A percentile compares a stretch with the other conserved stretches of the same genome.
phyloP scores from a whole-genome alignment of 2,888 invertebrate species.

The Boloria selene region DNA sequence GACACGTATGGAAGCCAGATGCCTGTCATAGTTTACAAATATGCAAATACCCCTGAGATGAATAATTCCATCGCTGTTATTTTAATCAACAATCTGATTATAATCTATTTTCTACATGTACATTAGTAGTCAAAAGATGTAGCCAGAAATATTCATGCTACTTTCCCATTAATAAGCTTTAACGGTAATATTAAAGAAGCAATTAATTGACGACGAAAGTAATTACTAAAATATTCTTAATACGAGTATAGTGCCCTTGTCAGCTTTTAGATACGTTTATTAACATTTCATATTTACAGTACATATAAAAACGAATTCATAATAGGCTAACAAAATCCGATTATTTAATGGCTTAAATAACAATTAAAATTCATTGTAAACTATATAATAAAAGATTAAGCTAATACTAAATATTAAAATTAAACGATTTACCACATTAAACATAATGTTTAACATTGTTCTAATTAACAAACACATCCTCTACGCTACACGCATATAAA shows the following conservation, averaged over 20 bases:
- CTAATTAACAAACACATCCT: too few species aligned
- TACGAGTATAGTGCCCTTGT: not conserved
- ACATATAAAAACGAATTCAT: too few species aligned
- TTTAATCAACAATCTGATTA: conserved; percentile 29
- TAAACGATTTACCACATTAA: too few species aligned
- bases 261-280: too few species aligned
- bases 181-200: conserved; percentile 8
- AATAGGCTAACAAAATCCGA: too few species aligned
- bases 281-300: too few species aligned
- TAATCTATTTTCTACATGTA: conserved; percentile 34
- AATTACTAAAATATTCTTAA: conserved; percentile 5
- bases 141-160: conserved; percentile 18
- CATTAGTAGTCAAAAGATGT: conserved; percentile 32
- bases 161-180: conserved; percentile 20
- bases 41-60: conserved; percentile 34
- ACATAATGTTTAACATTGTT: too few species aligned
- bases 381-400: too few species aligned
- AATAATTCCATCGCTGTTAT: conserved; percentile 33
- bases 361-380: too few species aligned
- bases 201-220: conserved; percentile 5
- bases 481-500: too few species aligned
- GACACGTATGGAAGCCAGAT: conserved; percentile 37
- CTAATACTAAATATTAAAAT: too few species aligned
- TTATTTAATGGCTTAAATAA: too few species aligned
- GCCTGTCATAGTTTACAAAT: conserved; percentile 34